Conservation (phyloP, 2,113 vertebrate genomes). For the Cyprinus carpio region DNA sequence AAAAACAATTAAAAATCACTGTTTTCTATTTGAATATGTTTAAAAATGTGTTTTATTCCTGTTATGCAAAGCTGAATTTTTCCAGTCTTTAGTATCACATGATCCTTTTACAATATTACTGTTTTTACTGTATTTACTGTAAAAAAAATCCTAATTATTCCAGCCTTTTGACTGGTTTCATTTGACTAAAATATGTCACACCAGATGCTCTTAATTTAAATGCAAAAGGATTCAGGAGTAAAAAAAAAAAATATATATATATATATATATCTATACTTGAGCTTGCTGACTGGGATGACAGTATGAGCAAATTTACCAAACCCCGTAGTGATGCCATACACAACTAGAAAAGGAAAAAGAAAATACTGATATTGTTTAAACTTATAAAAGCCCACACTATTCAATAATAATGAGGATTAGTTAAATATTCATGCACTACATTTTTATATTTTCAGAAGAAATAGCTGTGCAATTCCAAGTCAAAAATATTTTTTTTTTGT, state of each 20-base stretch:
- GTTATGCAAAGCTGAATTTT: too few relatives aligned
- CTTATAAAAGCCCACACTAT: background rate
- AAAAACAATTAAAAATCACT: too few relatives aligned
- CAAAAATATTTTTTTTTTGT: background rate
- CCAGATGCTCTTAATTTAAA: conserved; percentile 78
- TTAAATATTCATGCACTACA: too few relatives aligned
- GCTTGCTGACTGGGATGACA: conserved; percentile 88
- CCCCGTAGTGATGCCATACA: conserved; percentile 97
- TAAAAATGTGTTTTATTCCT: too few relatives aligned
- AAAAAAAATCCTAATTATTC: too few relatives aligned
- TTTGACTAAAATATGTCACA: conserved; percentile 59
- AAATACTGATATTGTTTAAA: background rate
- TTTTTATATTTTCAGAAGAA: background rate
- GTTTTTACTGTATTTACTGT: too few relatives aligned
- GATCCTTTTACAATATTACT: too few relatives aligned
- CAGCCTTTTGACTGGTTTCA: background rate
- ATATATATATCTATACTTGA: too few relatives aligned
- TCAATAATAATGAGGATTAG: too few relatives aligned
- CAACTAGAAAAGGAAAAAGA: conserved; percentile 78
- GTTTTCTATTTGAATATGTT: too few relatives aligned
- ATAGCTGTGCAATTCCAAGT: background rate
- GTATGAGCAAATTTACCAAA: conserved; percentile 98
- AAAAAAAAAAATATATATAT: conserved; percentile 54
- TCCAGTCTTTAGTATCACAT: too few relatives aligned
- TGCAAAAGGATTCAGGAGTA: conserved; percentile 7